These are phyloP conservation scores for Lasioglossum albipes DNA, from an alignment of 1,140 invertebrate genomes.

Conservation along the genomic window DNA sequence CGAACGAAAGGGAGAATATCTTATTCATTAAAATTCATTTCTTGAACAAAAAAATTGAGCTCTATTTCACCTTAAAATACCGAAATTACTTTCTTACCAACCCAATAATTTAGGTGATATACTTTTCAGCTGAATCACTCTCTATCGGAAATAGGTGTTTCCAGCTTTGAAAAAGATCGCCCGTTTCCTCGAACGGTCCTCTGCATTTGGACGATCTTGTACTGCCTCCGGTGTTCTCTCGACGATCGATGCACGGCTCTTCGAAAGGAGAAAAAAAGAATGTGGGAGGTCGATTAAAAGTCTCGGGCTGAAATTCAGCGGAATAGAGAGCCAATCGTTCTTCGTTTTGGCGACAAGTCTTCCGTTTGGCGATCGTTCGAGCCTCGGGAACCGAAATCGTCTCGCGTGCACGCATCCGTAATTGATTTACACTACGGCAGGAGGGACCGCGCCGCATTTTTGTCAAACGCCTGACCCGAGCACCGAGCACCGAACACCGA, in stretches of 20 bases:
- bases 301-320: neutral
- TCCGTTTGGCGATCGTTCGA: neutral
- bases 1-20: no score
- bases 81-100: no score
- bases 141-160: no score
- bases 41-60: no score
- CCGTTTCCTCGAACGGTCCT: no score
- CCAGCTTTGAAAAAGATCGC: no score
- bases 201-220: neutral
- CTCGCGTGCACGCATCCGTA: conserved; percentile 14
- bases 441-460: conserved; percentile 48
- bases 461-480: neutral
- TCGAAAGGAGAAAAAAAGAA: neutral
- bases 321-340: neutral
- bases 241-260: neutral
- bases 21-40: no score
- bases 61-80: no score
- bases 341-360: neutral
- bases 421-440: conserved; percentile 43
- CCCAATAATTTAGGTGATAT: no score
- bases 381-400: neutral
- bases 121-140: no score
- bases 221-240: neutral
- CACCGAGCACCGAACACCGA: conserved; percentile 43
- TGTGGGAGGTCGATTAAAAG: neutral